A percentile compares a stretch with the other conserved stretches of the same genome.
phyloP scores from a whole-genome alignment of 2,888 invertebrate genomes.

The Nomada lathburiana region DNA sequence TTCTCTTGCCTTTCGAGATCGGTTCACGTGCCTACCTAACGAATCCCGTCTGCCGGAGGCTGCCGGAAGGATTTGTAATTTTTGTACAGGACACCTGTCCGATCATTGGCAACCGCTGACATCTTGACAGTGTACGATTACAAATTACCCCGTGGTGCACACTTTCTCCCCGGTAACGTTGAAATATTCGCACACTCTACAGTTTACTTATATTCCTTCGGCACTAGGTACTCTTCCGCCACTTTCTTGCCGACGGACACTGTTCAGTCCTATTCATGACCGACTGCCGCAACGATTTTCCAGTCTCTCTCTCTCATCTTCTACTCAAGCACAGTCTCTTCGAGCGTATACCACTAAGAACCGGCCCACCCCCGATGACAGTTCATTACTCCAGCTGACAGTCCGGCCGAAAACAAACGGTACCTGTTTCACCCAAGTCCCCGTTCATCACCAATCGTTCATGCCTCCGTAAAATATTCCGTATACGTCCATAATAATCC shows the following conservation, averaged over 20 bases:
- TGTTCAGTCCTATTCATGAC: constrained; percentile 46
- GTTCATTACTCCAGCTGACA: constrained; percentile 39
- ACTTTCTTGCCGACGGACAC: constrained; percentile 61
- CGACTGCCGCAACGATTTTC: constrained; percentile 8
- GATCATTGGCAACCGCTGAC: constrained; percentile 13
- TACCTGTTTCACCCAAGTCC: not conserved
- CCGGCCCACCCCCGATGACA: constrained; percentile 15
- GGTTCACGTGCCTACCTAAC: constrained; percentile 38
- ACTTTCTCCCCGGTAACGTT: constrained; percentile 15
- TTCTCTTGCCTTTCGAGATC: not conserved
- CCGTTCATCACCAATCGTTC: constrained; percentile 18
- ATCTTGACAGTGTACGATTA: not conserved
- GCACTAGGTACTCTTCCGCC: constrained; percentile 36
- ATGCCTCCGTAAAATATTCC: constrained; percentile 1
- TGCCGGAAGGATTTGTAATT: constrained; percentile 25
- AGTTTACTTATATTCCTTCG: constrained; percentile 1
- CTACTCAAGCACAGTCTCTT: constrained; percentile 13
- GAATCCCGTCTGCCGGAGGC: constrained; percentile 32
- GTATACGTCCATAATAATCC: constrained; percentile 41
- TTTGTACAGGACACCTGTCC: constrained; percentile 24
- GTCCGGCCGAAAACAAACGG: constrained; percentile 3
- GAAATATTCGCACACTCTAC: not conserved
- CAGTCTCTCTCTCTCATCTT: constrained; percentile 21
- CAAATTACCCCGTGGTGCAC: not conserved
- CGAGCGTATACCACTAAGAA: constrained; percentile 24